Percentiles rank a stretch among this genome's conserved stretches.
Conservation (phyloP, 2,113 vertebrate species). For the Benitochromis conjunctus region DNA sequence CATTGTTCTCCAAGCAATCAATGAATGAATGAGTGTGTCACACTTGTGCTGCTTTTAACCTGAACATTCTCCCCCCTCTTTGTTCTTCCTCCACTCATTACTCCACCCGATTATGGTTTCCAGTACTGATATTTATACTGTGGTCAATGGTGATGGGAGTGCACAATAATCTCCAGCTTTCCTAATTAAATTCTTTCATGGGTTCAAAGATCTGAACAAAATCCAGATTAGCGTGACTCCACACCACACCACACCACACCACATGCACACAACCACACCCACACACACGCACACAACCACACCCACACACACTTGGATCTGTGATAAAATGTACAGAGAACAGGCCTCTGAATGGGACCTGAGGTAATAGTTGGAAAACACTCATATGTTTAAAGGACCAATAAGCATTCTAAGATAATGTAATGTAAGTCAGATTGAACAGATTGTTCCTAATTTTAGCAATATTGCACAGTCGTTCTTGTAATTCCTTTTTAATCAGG, state of each 20-base stretch:
- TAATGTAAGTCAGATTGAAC: no score
- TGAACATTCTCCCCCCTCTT: neutral
- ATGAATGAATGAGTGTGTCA: neutral
- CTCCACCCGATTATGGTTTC: neutral
- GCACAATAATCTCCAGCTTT: neutral
- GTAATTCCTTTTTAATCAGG: neutral
- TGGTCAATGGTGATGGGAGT: neutral
- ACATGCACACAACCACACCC: neutral
- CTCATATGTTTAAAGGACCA: neutral
- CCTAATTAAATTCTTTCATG: neutral
- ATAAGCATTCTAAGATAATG: neutral
- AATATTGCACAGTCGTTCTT: neutral
- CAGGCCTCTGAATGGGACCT: neutral
- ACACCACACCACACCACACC: neutral
- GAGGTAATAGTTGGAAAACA: neutral
- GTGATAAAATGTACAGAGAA: neutral
- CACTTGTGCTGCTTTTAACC: neutral
- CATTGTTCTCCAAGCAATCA: neutral
- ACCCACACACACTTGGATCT: neutral
- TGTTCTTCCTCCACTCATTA: neutral
- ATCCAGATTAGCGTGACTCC: neutral
- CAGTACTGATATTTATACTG: neutral
- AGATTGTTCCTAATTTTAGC: neutral
- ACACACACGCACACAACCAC: neutral
- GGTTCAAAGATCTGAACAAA: neutral